phyloP scores from a whole-genome alignment of 2,113 vertebrate species.

The Chionis minor region DNA sequence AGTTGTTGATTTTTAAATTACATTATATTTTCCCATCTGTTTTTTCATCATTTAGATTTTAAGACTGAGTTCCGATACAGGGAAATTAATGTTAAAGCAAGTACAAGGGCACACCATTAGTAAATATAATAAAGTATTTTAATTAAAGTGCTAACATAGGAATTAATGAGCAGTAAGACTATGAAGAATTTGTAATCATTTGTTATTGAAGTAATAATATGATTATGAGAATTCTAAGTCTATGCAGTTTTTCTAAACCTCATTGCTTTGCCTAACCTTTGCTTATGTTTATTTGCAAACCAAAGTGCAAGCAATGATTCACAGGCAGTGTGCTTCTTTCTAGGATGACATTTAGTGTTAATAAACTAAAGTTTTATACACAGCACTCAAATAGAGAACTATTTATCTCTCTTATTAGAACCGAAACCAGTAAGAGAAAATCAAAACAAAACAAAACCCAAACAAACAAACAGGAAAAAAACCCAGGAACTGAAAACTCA shows the following conservation, averaged over 20 bases:
- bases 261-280: background rate
- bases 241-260: background rate
- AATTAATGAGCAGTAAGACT: background rate
- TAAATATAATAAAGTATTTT: background rate
- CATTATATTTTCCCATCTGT: background rate
- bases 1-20: background rate
- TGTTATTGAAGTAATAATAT: background rate
- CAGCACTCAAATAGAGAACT: background rate
- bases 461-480: too few species aligned
- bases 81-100: background rate
- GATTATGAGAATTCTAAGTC: background rate
- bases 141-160: background rate
- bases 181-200: background rate
- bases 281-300: background rate
- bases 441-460: rapidly evolving
- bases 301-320: background rate
- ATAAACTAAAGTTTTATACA: background rate
- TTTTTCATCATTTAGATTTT: background rate
- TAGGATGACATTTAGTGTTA: background rate
- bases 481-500: background rate
- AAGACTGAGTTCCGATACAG: background rate
- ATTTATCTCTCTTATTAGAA: background rate
- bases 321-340: background rate
- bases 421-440: background rate
- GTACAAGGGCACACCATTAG: background rate